phyloP scores from a whole-genome alignment of 2,797 vertebrate species.

The Artibeus jamaicensis region DNA sequence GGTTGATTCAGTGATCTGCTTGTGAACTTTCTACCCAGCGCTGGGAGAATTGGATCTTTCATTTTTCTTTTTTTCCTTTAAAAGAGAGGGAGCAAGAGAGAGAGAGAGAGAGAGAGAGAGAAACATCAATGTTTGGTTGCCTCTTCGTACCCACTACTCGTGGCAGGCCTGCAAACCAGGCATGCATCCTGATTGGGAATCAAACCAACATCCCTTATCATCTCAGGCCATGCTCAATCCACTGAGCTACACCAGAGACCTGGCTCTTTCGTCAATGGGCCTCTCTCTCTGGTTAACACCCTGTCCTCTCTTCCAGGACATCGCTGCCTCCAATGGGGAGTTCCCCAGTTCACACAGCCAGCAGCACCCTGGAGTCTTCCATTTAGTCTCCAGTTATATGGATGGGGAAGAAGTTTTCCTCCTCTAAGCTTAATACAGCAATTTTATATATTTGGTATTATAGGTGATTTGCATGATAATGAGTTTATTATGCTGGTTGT shows the following conservation, averaged over 20 bases:
- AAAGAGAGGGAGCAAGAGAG: too few relatives aligned
- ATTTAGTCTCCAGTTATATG: background rate
- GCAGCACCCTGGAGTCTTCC: background rate
- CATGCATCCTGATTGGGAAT: too few relatives aligned
- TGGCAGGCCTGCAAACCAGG: too few relatives aligned
- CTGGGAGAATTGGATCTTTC: background rate
- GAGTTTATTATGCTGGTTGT: background rate
- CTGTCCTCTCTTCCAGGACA: background rate
- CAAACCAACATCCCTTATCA: too few relatives aligned
- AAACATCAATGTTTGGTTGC: too few relatives aligned
- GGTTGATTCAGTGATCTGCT: background rate
- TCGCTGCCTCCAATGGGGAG: background rate
- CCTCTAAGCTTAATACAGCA: slow-evolving; percentile 7
- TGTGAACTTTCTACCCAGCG: background rate
- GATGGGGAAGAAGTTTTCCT: background rate
- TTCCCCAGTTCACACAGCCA: background rate
- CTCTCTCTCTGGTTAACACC: too few relatives aligned
- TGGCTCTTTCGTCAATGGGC: too few relatives aligned
- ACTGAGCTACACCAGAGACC: too few relatives aligned
- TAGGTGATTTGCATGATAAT: slow-evolving; percentile 25
- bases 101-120: too few relatives aligned
- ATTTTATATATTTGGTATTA: background rate
- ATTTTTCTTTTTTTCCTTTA: too few relatives aligned
- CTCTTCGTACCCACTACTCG: too few relatives aligned
- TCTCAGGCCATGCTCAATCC: too few relatives aligned